A percentile compares a stretch with the other conserved stretches of the same genome.
These are phyloP conservation scores for Sander vitreus DNA, from an alignment of 2,113 vertebrate species.

Conservation along the genomic window DNA sequence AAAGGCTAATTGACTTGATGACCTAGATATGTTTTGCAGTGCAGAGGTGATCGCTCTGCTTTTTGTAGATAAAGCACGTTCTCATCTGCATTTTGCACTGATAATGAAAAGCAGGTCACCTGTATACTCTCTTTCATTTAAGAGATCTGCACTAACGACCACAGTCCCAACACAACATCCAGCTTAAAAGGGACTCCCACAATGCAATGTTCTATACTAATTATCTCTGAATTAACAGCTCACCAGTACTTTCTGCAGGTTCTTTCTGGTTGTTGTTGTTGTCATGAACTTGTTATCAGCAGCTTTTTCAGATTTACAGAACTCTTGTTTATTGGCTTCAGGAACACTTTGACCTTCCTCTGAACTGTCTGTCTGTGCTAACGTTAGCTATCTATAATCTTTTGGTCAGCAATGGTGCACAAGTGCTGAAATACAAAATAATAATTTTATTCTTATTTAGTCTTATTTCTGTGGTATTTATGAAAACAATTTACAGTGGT, in stretches of 20 bases:
- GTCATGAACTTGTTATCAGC: background rate
- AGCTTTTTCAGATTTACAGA: background rate
- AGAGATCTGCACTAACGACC: background rate
- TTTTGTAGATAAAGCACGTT: slow-evolving; percentile 34
- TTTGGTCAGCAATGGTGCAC: background rate
- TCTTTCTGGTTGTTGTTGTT: slow-evolving; percentile 2
- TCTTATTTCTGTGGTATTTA: background rate
- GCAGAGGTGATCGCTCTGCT: background rate
- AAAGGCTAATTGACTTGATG: slow-evolving; percentile 41
- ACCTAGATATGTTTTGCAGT: slow-evolving; percentile 14
- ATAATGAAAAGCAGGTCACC: slow-evolving; percentile 29
- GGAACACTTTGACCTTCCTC: slow-evolving; percentile 14
- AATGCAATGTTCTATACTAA: background rate
- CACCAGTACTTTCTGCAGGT: background rate
- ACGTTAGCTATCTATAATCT: background rate
- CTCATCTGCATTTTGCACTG: slow-evolving; percentile 24
- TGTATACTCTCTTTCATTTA: slow-evolving; percentile 1
- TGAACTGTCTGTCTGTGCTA: background rate
- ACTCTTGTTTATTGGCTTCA: slow-evolving; percentile 2
- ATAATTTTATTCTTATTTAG: background rate
- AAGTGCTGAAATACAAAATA: background rate
- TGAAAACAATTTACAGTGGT: background rate
- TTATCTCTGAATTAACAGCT: background rate
- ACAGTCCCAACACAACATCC: background rate
- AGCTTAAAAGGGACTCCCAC: background rate